These are phyloP conservation scores for Sturnus vulgaris DNA, from an alignment of 2,113 vertebrate species.

Conservation along the genomic window DNA sequence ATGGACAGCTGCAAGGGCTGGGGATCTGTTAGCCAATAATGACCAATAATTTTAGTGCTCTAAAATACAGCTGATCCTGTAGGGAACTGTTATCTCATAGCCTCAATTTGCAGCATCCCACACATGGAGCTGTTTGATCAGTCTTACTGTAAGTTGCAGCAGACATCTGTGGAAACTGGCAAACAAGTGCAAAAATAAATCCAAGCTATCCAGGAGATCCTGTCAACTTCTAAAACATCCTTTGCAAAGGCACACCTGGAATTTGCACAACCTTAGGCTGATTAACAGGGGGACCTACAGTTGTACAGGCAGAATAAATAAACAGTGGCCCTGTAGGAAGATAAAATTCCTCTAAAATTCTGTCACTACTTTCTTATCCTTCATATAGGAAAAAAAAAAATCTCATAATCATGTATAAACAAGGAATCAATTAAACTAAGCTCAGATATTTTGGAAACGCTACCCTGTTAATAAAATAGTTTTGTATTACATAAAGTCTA, in stretches of 20 bases:
- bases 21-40: background rate
- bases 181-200: background rate
- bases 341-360: background rate
- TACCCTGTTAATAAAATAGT: background rate
- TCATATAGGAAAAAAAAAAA: background rate
- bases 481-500: background rate
- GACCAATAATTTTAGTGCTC: background rate
- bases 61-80: background rate
- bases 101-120: background rate
- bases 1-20: background rate
- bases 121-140: background rate
- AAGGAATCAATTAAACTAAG: background rate
- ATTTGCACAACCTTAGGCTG: background rate
- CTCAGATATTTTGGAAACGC: background rate
- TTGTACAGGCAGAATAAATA: background rate
- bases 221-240: background rate
- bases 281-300: background rate
- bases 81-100: background rate
- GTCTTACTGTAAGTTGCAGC: background rate
- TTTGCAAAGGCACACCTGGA: conserved; percentile 2
- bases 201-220: background rate
- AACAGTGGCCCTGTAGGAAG: background rate
- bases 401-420: background rate
- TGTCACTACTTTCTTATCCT: background rate
- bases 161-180: background rate